Base-by-base conservation (phyloP, 1,140 invertebrate species). In the Drosophila tsacasi region DNA sequence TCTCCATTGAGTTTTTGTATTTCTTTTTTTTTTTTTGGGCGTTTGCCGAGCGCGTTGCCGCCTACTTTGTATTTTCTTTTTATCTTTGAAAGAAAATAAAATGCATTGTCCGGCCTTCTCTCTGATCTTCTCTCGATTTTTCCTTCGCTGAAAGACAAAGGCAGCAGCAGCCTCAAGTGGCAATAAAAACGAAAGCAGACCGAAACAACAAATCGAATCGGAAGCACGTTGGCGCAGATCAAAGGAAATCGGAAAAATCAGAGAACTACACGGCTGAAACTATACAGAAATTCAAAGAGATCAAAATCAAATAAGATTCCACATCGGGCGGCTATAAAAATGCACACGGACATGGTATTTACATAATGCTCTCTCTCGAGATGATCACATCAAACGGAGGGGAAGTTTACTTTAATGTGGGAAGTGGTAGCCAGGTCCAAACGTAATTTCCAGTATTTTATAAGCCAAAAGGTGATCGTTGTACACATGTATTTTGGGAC, bases 151-250 rank as follows among this genome's bases (percentile, higher is more conserved):
- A 25, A 42, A 30, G 64, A 46, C 32, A 49, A 35, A 37, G 46
- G 44, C 32, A 13, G 21, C 39, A 57, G 37, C 44, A 27, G 74
- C 72, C 76, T 84, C 78, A 85, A 84, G 82, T 74, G 82, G 82
- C 82, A 85, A 85, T 85, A 85, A 85, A 83, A 83, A 79, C 76
- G 80, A 82, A 82, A 83, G 81, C 79, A 82, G 47, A 58, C 50
- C 19, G 52, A 55, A 35, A 21, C 52, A 54, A 54, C 47, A 73
- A 84, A 73, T 73, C 58, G 76, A 80, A 85, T 84, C 77, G 81
- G 82, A 85, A 81, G 81, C 77, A 84, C 77, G 67, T 85, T 57
- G 73, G 77, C 65, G 61, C 81, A 84, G 82, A 84, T 84, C 82
- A 85, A 84, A 84, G 82, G 61, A 25, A 57, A 57, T 57, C 9